Evolutionary conservation across 53 echinoderm and acorn worm genomes (phyloP).

Genomic region (Mesocentrotus franciscanus): DNA sequence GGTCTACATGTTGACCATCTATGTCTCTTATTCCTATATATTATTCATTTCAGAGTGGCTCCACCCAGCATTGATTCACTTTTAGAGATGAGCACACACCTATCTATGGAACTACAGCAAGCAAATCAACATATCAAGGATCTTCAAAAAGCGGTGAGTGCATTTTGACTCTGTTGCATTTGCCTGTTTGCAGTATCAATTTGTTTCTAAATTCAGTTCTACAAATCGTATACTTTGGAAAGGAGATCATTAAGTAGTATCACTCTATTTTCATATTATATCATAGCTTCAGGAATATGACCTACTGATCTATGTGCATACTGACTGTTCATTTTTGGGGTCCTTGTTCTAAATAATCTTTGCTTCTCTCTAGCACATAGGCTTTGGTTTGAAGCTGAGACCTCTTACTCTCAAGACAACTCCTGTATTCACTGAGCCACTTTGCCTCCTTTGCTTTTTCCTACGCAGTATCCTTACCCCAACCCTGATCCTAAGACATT

Average conservation of each 20-base stretch:
- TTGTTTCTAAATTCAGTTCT: neutral
- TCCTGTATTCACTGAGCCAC: neutral
- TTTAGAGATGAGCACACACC: conserved; percentile 64
- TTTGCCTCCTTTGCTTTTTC: neutral
- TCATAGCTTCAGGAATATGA: too few species aligned
- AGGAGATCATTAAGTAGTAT: too few species aligned
- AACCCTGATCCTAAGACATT: conserved; percentile 62
- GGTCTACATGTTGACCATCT: too few species aligned
- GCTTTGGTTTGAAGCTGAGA: too few species aligned
- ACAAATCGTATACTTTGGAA: too few species aligned
- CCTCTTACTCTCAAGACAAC: neutral
- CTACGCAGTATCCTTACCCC: conserved; percentile 76
- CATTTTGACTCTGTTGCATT: neutral
- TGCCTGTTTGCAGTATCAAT: neutral
- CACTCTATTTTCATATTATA: too few species aligned
- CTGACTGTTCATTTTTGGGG: too few species aligned
- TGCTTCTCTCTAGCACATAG: too few species aligned
- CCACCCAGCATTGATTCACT: conserved; percentile 70
- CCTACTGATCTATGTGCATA: too few species aligned
- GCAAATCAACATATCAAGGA: conserved; percentile 78
- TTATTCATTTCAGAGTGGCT: neutral
- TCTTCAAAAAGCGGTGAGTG: conserved; percentile 76
- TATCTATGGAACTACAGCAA: conserved; percentile 70
- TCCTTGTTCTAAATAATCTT: too few species aligned
- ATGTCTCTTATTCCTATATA: neutral